phyloP scores from a whole-genome alignment of 2,797 vertebrate species.

The Glyptemys insculpta region DNA sequence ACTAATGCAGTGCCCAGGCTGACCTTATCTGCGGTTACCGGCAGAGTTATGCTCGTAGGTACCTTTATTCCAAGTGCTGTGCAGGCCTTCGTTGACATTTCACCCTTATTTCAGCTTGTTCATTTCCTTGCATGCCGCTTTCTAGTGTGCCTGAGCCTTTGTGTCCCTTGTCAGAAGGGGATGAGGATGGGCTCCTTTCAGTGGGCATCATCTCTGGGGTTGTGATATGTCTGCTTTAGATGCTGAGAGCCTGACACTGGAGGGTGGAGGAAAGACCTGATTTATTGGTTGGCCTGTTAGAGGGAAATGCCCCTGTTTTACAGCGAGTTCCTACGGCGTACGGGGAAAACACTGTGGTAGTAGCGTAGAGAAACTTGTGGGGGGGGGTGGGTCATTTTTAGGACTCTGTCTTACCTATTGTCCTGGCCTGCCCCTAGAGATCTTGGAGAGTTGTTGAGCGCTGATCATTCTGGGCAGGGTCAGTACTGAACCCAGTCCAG shows the following conservation, averaged over 20 bases:
- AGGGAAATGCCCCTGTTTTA: background rate
- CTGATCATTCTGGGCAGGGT: background rate
- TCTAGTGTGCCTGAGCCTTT: background rate
- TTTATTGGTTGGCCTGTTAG: background rate
- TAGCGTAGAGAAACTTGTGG: background rate
- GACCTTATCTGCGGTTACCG: conserved; percentile 9
- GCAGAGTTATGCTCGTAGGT: background rate
- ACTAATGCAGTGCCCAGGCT: background rate
- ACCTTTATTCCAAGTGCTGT: conserved; percentile 27
- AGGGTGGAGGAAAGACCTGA: background rate
- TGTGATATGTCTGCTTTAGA: accelerated
- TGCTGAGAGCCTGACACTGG: accelerated
- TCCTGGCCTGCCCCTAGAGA: background rate
- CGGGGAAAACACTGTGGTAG: background rate
- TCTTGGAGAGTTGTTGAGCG: background rate
- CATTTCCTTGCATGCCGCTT: conserved; percentile 5
- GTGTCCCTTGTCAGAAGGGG: background rate
- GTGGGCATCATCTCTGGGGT: background rate
- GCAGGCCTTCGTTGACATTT: conserved; percentile 39
- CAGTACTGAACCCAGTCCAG: background rate
- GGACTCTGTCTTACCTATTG: background rate
- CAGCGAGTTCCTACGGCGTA: accelerated
- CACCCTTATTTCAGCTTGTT: background rate
- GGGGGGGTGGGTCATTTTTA: background rate
- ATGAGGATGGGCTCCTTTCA: accelerated